These are phyloP conservation scores for Okamejei kenojei DNA, from an alignment of 2,797 vertebrate species.

Conservation along the genomic window DNA sequence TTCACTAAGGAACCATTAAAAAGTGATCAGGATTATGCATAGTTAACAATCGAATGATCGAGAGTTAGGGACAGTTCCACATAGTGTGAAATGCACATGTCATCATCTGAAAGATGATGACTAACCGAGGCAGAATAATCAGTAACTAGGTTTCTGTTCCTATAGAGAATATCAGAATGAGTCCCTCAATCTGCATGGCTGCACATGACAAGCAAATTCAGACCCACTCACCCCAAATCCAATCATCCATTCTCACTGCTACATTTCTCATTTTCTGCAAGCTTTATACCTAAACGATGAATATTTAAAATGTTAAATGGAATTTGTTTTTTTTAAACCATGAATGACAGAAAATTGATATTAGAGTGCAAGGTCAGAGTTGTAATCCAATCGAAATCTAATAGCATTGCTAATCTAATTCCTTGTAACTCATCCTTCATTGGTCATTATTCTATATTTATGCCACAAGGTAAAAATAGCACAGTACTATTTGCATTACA, in stretches of 20 bases:
- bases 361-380: background rate
- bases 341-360: background rate
- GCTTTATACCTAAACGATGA: background rate
- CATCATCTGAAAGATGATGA: background rate
- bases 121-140: background rate
- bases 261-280: background rate
- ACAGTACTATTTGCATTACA: background rate
- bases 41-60: background rate
- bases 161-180: background rate
- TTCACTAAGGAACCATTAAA: background rate
- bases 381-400: background rate
- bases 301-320: background rate
- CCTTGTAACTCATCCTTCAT: background rate
- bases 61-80: background rate
- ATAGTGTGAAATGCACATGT: background rate
- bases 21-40: background rate
- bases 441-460: slow-evolving; percentile 13
- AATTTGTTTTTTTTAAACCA: background rate
- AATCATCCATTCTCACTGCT: background rate
- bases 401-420: background rate
- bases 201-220: background rate
- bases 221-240: too few relatives aligned
- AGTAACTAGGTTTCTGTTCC: background rate
- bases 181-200: background rate
- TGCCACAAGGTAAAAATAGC: slow-evolving; percentile 7